Evolutionary conservation across 2,113 vertebrate genomes (phyloP), one percentile per base, ranked within the genome.

Genomic region (Oncorhynchus tshawytscha): DNA sequence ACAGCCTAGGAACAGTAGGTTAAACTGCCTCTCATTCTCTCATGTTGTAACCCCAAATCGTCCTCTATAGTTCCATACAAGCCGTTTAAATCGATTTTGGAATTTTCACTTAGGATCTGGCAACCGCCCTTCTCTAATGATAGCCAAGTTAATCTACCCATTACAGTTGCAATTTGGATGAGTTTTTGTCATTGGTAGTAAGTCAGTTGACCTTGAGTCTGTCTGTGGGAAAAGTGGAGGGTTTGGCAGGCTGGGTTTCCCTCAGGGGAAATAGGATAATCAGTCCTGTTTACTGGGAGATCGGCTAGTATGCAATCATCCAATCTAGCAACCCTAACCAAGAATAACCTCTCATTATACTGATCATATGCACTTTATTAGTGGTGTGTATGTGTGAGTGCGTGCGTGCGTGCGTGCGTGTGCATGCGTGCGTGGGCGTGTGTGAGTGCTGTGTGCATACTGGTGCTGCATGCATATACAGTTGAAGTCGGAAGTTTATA

Each of bases 161-260:
- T 62, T n/a, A 62, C n/a, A 22, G 59, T 13, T 62, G 59, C 8
- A n/a, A 9, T 62, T 62, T 24, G n/a, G n/a, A 22, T 11, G 59
- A 24, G 6, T 62, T 62, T 22, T 16, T 62, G 59, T 62, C 59
- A 62, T 54, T 5, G 12, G 49, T 16, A 62, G 8, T 62, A 16
- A n/a, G 59, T 62, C 59, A 62, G 18, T 62, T 62, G 59, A 62
- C 59, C n/a, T 62, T 62, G n/a, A 62, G 59, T n/a, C 59, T 54
- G 49, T 54, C 51, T 54, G 16, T 15, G 9, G 59, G 18, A 62
- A 8, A 62, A 16, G 5, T 22, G n/a, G n/a, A n/a, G n/a, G n/a
- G 2, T 62, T 62, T 62, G 59, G 20, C 59, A 5, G 18, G 7
- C n/a, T 24, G 59, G 7, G 8, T 62, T 11, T 62, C n/a, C 18